Evolutionary conservation across 2,113 vertebrate genomes (phyloP).

Genomic region (Ptyas mucosa): DNA sequence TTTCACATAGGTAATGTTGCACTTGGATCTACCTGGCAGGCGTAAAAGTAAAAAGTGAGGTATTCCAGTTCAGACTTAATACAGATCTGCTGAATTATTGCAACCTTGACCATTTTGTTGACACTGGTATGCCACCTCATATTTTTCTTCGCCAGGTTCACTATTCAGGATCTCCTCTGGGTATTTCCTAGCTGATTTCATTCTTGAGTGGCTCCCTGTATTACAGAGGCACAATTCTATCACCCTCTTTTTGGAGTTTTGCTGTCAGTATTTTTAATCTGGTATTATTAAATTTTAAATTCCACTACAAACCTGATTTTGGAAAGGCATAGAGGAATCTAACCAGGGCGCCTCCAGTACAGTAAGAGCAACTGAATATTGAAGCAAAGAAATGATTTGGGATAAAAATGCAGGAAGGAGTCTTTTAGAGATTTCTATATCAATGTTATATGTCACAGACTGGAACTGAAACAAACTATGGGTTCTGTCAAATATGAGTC

Average conservation of each 20-base stretch:
- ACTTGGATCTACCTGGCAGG: neutral
- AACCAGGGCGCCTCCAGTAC: neutral
- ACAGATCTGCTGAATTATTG: neutral
- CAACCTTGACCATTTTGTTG: neutral
- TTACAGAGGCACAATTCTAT: neutral
- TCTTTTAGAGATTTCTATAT: no score
- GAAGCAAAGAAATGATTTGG: neutral
- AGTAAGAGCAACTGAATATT: neutral
- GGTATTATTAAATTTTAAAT: neutral
- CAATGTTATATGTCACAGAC: neutral
- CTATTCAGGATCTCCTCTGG: neutral
- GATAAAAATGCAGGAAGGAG: neutral
- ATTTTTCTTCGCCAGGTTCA: neutral
- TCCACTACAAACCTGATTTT: neutral
- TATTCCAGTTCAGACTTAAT: neutral
- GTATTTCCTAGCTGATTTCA: neutral
- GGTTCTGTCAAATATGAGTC: neutral
- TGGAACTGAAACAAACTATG: neutral
- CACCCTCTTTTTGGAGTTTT: neutral
- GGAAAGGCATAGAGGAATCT: neutral
- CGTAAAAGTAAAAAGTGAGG: neutral
- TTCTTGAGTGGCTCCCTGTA: neutral
- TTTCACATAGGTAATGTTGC: neutral
- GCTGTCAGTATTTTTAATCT: neutral
- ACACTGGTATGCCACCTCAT: neutral